These are phyloP conservation scores for Muschampia plurimacula DNA, from an alignment of 2,888 invertebrate species.

Conservation along the genomic window DNA sequence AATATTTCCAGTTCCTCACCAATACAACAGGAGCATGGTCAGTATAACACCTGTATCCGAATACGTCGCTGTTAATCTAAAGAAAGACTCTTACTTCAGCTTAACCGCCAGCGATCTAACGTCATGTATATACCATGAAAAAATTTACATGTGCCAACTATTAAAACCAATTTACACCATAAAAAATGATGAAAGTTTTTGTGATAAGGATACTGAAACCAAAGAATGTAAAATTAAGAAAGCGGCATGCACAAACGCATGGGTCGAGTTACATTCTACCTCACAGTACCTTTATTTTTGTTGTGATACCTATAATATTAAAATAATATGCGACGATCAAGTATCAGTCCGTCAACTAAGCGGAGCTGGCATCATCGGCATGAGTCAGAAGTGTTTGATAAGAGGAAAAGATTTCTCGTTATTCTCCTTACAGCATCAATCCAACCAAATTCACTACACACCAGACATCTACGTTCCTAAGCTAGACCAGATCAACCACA, in stretches of 20 bases:
- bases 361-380: constrained; percentile 22
- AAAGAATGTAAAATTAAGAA: constrained; percentile 1
- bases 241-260: not conserved
- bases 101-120: constrained; percentile 9
- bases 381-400: constrained; percentile 25
- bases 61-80: constrained; percentile 40
- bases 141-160: constrained; percentile 25
- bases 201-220: not conserved
- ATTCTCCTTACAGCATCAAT: constrained; percentile 28
- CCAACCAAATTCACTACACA: constrained; percentile 18
- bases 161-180: constrained; percentile 21
- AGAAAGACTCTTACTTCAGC: constrained; percentile 30
- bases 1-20: constrained; percentile 34
- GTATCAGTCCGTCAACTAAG: constrained; percentile 18
- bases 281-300: constrained; percentile 33
- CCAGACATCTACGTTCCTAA: constrained; percentile 19
- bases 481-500: constrained; percentile 30
- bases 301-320: constrained; percentile 27
- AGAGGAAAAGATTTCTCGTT: constrained; percentile 34
- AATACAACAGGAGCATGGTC: constrained; percentile 28
- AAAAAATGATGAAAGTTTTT: constrained; percentile 4
- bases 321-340: constrained; percentile 32
- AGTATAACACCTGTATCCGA: constrained; percentile 42
- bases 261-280: not conserved
- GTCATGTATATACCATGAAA: constrained; percentile 15